Base-by-base conservation (phyloP, 1,140 invertebrate genomes). In the Leucophenga varia region DNA sequence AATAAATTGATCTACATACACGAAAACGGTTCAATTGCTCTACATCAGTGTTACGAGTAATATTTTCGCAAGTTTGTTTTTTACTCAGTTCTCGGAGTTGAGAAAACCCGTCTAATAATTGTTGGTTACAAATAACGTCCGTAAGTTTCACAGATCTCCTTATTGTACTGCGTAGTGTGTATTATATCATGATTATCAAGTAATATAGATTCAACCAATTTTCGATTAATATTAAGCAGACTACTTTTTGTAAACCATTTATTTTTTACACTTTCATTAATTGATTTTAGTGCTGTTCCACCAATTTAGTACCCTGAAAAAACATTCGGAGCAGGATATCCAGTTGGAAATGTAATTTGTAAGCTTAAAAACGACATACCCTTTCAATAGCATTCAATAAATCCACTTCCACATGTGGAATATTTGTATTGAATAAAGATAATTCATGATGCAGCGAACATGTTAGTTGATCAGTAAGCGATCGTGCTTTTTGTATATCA, bases 391-490 rank as follows among this genome's bases (percentile, higher is more conserved):
- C 81, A 63, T 89, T 85, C 72, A 89, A 82, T 58, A 85, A 84
- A 47, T 81, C 79, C 48, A 94, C 84, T 57, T 86, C 85, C 38
- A 92, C 84, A 61, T 93, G 89, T 32, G 89, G 87, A 70, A 93
- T 92, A 71, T 93, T 90, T 10, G 88, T 85, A 75, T 93, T 92
- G 20, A 92, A 80, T 28, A 93, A 77, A 6, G 88, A 90, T 77
- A 94, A 95, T 76, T 94, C 91, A 77, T 93, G 90, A 65, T 91
- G 85, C 10, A 91, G 70, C 7, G 83, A 84, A 53, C 81, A 82
- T 2, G 81, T 82, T 44, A 80, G 81, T 21, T 75, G 74, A 56
- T 75, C 68, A 0, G 75, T 71, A 12, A 72, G 41, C 8, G 76
- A 68, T 47, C 74, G 57, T 8, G 69, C 67, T 32, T 72, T 73